Base-by-base conservation (phyloP, 2,797 vertebrate genomes). In the Sebastes reedi region DNA sequence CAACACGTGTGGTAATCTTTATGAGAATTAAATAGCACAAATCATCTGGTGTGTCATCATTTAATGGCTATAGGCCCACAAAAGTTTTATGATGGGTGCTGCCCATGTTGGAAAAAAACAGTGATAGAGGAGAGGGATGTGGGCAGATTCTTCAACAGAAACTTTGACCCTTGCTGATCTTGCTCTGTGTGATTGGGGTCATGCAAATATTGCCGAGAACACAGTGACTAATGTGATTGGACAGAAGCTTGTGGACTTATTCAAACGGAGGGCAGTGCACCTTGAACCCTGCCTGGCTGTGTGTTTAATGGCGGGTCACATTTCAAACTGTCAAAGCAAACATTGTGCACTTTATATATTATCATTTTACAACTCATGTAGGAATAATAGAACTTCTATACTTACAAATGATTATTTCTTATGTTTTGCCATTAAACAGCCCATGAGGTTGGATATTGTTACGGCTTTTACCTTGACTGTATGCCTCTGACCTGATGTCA, bases 111-210 rank as follows among this genome's bases (percentile, higher is more conserved):
- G 34, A 69, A 68, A 69, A 68, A 61, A 71, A 24, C 5, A 58
- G 71, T 64, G 29, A 67, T 50, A 20, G 46, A 66, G 58, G 29
- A 85, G 69, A 83, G 30, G 13, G 79, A 79, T 69, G 69, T 84
- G 59, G 79, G 77, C 81, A 86, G 73, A 91, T 88, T 87, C 79
- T 80, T 81, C 75, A 89, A 81, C 25, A 80, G 25, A 91, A 90
- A 93, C 92, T 91, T 92, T 91, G 93, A 92, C 89, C 93, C 81
- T 14, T 77, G 71, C 60, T 93, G 92, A 94, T 93, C 87, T 88
- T 72, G 76, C 80, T 67, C 68, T 68, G 75, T 91, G 84, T 87
- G 77, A 90, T 89, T 88, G 75, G 80, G 92, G 93, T 88, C 89
- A 82, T 89, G 89, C 81, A 94, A 94, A 93, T 93, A 95, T 93